A percentile compares a stretch with the other conserved stretches of the same genome.
Conservation (phyloP, 1,140 invertebrate genomes). For the Druon quercuslanigerum region DNA sequence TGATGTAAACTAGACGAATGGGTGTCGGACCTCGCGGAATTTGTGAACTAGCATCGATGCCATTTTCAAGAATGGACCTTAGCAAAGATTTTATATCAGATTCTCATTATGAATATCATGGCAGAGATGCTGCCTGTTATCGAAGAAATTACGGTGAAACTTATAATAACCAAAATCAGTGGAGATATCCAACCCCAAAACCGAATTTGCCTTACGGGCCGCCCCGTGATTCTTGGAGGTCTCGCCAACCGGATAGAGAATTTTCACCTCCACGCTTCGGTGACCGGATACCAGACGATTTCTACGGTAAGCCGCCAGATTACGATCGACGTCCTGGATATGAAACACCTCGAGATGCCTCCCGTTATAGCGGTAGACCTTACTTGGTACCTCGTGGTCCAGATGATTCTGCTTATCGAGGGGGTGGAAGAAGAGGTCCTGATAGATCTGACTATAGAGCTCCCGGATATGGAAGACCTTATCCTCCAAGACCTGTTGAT, state of each 20-base stretch:
- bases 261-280: conserved; percentile 28
- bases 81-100: conserved; percentile 80
- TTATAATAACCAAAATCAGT: background rate
- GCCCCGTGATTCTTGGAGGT: background rate
- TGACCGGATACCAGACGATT: conserved; percentile 27
- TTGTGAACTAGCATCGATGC: conserved; percentile 84
- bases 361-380: conserved; percentile 34
- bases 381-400: background rate
- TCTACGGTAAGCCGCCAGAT: conserved; percentile 29
- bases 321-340: conserved; percentile 42
- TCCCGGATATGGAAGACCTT: conserved; percentile 26
- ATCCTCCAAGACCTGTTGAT: conserved; percentile 29
- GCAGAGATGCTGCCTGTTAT: conserved; percentile 78
- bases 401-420: background rate
- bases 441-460: conserved; percentile 7
- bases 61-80: conserved; percentile 79
- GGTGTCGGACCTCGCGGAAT: conserved; percentile 79
- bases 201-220: background rate
- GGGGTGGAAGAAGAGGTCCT: conserved; percentile 5
- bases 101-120: conserved; percentile 86
- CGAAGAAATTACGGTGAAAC: background rate
- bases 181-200: conserved; percentile 7
- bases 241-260: conserved; percentile 2
- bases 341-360: conserved; percentile 30
- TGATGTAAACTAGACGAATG: conserved; percentile 50